phyloP scores from a whole-genome alignment of 1,140 invertebrate species.

The Ctenoplectra terminalis region DNA sequence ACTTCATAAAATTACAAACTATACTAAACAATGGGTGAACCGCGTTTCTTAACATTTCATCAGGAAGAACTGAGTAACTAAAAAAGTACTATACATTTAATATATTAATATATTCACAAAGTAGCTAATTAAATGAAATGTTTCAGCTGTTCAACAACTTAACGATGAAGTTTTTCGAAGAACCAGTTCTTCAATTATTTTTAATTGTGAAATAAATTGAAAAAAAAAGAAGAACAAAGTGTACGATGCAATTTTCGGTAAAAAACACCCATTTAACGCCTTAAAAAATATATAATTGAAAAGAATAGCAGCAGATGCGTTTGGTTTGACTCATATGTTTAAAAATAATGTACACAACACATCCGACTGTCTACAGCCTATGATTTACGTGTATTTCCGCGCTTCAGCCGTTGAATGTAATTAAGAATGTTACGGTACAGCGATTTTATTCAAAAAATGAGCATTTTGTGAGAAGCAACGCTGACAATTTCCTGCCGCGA shows the following conservation, averaged over 20 bases:
- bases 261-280: too few relatives aligned
- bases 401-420: constrained; percentile 35
- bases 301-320: neutral
- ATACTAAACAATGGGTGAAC: neutral
- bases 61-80: too few relatives aligned
- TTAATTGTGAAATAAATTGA: too few relatives aligned
- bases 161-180: too few relatives aligned
- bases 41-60: neutral
- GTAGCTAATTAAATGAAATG: too few relatives aligned
- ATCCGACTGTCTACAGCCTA: neutral
- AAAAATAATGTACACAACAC: constrained; percentile 8
- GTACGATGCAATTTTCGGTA: too few relatives aligned
- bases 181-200: too few relatives aligned
- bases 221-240: too few relatives aligned
- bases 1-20: neutral
- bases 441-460: constrained; percentile 66
- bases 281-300: neutral
- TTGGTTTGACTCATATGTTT: neutral
- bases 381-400: constrained; percentile 43
- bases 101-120: too few relatives aligned
- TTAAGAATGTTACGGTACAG: constrained; percentile 59
- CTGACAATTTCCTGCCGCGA: constrained; percentile 59
- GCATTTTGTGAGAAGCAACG: constrained; percentile 63
- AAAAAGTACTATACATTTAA: too few relatives aligned
- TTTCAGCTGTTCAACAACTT: too few relatives aligned